phyloP scores from a whole-genome alignment of 2,888 invertebrate species.

The Brachyptera putata region DNA sequence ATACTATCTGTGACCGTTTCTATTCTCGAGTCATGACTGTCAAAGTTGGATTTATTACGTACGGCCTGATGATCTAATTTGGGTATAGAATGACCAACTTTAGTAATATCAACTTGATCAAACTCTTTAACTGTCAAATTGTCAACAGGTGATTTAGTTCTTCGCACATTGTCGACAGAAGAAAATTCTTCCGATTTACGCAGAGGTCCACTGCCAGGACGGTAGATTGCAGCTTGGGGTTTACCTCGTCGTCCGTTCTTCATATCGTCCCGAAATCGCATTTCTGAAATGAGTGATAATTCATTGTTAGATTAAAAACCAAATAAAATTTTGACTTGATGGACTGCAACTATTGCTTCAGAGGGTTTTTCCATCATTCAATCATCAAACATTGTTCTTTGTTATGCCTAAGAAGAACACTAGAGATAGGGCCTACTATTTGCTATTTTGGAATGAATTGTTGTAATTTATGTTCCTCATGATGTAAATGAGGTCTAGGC shows the following conservation, averaged over 20 bases:
- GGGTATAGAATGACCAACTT: conserved; percentile 19
- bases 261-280: conserved; percentile 42
- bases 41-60: conserved; percentile 16
- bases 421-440: too few relatives aligned
- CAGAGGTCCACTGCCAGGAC: conserved; percentile 71
- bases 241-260: conserved; percentile 58
- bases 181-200: conserved; percentile 51
- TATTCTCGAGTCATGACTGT: conserved; percentile 27
- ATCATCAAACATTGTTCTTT: too few relatives aligned
- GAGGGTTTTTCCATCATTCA: too few relatives aligned
- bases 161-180: conserved; percentile 27
- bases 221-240: conserved; percentile 67
- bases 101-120: conserved; percentile 17
- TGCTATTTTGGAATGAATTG: too few relatives aligned
- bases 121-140: conserved; percentile 25
- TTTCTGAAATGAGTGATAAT: conserved; percentile 35
- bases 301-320: too few relatives aligned
- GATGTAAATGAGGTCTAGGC: too few relatives aligned
- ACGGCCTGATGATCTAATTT: conserved; percentile 24
- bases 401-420: too few relatives aligned
- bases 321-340: too few relatives aligned
- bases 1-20: conserved; percentile 40
- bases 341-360: too few relatives aligned
- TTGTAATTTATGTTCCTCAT: too few relatives aligned
- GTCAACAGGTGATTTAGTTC: conserved; percentile 28